Percentiles rank a stretch among this genome's conserved stretches.
Evolutionary conservation across 2,888 invertebrate genomes (phyloP).

Genomic region (Scrobipalpa atriplicella): DNA sequence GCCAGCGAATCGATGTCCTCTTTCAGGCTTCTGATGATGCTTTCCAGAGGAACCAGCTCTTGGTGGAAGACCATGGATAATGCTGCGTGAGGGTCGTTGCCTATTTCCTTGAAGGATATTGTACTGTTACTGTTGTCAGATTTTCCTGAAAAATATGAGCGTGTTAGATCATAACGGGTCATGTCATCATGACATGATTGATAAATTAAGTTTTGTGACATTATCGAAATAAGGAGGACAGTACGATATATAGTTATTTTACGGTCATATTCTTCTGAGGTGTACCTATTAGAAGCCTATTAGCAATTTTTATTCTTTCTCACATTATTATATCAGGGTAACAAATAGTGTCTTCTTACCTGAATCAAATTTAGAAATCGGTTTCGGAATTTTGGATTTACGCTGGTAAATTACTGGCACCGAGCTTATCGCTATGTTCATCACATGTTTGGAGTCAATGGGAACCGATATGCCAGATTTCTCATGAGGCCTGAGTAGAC

Average conservation of each 20-base stretch:
- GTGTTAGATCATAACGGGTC: neutral
- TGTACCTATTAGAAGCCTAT: too few species aligned
- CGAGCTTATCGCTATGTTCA: conserved; percentile 48
- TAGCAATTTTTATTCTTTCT: too few species aligned
- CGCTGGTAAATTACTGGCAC: conserved; percentile 28
- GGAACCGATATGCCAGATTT: conserved; percentile 53
- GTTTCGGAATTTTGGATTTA: conserved; percentile 16
- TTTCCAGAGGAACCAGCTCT: conserved; percentile 61
- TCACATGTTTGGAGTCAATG: conserved; percentile 51
- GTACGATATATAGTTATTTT: too few species aligned
- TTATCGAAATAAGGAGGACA: too few species aligned
- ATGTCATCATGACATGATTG: too few species aligned
- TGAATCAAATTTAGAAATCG: conserved; percentile 15
- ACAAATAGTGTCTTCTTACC: neutral
- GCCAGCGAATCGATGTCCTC: conserved; percentile 55
- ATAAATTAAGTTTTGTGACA: too few species aligned
- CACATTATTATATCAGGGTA: too few species aligned
- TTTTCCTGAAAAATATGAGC: conserved; percentile 2
- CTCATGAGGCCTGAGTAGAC: conserved; percentile 42
- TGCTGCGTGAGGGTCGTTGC: conserved; percentile 33
- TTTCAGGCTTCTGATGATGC: conserved; percentile 55
- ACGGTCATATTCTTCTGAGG: too few species aligned
- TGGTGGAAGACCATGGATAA: conserved; percentile 52
- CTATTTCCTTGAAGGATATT: conserved; percentile 2
- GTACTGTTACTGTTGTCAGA: conserved; percentile 23